phyloP scores from a whole-genome alignment of 2,113 vertebrate genomes.

The Callipepla squamata region DNA sequence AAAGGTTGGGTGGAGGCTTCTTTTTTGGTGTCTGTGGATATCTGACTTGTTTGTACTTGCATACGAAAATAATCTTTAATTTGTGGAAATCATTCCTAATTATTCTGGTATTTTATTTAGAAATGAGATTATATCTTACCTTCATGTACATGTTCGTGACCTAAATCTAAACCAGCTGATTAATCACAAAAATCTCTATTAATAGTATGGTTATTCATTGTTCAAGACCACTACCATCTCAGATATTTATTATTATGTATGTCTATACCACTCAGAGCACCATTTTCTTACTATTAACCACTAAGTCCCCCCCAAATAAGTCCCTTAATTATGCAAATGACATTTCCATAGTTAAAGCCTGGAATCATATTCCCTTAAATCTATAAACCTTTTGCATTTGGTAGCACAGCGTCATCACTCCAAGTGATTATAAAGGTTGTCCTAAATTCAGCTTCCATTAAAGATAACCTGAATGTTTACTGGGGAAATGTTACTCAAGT shows the following conservation, averaged over 20 bases:
- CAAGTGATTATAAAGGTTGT: constrained; percentile 6
- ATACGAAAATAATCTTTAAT: neutral
- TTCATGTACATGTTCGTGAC: neutral
- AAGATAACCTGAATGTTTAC: constrained; percentile 31
- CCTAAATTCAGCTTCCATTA: constrained; percentile 23
- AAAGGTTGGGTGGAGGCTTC: neutral
- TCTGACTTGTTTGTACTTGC: neutral
- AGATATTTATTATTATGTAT: neutral
- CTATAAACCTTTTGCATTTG: neutral
- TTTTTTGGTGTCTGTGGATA: neutral
- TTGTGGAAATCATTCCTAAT: neutral
- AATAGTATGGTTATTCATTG: neutral
- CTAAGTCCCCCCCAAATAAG: neutral
- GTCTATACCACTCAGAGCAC: neutral
- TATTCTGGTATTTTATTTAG: constrained; percentile 11
- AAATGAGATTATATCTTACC: constrained; percentile 59
- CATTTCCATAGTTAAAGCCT: constrained; percentile 18
- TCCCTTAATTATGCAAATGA: neutral
- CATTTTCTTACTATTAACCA: neutral
- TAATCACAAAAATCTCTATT: neutral
- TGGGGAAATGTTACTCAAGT: constrained; percentile 38
- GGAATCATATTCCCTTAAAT: constrained; percentile 10
- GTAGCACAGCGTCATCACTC: constrained; percentile 42
- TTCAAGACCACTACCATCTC: constrained; percentile 9
- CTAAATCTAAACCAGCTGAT: neutral